Percentiles rank a stretch among this genome's conserved stretches.
These are phyloP conservation scores for Acleris holmiana DNA, from an alignment of 2,888 invertebrate genomes.

Conservation along the genomic window DNA sequence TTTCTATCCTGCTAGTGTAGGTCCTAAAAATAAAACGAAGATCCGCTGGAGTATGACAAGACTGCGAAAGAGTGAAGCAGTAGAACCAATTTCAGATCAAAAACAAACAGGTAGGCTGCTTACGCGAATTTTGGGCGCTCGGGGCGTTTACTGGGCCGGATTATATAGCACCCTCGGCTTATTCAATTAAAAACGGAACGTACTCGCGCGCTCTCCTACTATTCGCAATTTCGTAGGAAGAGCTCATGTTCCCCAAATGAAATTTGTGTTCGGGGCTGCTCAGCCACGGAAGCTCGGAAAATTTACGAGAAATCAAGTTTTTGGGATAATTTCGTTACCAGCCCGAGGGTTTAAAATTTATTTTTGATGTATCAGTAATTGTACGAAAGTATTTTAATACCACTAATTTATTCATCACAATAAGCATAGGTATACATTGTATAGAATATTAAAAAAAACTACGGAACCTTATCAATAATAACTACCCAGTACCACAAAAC, in stretches of 20 bases:
- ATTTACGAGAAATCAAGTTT: conserved; percentile 30
- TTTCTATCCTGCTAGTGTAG: too few species aligned
- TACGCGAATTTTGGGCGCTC: conserved; percentile 61
- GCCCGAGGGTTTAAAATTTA: conserved; percentile 1
- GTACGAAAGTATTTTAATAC: too few species aligned
- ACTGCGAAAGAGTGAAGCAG: conserved; percentile 53
- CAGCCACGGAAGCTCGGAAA: conserved; percentile 28
- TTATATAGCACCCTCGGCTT: conserved; percentile 70
- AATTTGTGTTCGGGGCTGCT: conserved; percentile 50
- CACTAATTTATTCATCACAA: too few species aligned
- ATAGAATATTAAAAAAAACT: too few species aligned
- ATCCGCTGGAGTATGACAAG: conserved; percentile 41
- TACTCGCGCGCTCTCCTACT: conserved; percentile 56
- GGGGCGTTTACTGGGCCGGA: conserved; percentile 57
- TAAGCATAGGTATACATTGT: too few species aligned
- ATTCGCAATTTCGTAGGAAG: conserved; percentile 59
- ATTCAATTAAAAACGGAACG: conserved; percentile 73
- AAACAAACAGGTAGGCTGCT: conserved; percentile 54
- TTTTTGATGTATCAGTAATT: too few species aligned
- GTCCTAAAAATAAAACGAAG: conserved; percentile 2
- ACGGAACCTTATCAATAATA: too few species aligned
- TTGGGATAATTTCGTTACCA: conserved; percentile 17
- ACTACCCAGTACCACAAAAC: too few species aligned
- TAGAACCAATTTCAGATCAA: conserved; percentile 54
- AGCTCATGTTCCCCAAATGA: conserved; percentile 59